These are phyloP conservation scores for Reticulitermes speratus DNA, from an alignment of 1,140 invertebrate species.

Conservation along the genomic window DNA sequence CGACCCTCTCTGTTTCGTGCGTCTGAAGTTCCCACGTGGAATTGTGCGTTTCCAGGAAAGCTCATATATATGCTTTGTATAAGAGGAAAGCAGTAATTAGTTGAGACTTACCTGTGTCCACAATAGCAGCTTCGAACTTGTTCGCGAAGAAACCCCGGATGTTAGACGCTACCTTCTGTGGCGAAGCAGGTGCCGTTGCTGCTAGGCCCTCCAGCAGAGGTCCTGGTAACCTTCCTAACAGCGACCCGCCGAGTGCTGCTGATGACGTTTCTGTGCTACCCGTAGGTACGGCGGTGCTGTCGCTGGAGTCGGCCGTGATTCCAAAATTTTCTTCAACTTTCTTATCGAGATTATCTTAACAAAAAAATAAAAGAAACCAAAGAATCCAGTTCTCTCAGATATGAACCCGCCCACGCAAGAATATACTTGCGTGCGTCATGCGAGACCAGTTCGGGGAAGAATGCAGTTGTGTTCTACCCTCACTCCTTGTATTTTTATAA, in stretches of 20 bases:
- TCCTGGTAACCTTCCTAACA: constrained; percentile 31
- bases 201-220: constrained; percentile 50
- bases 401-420: background rate
- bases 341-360: no score
- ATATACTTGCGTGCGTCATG: no score
- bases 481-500: no score
- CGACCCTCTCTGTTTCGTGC: no score
- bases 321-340: background rate
- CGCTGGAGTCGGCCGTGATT: constrained; percentile 25
- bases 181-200: constrained; percentile 52
- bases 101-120: constrained; percentile 55
- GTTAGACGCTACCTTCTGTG: constrained; percentile 56
- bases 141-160: constrained; percentile 57
- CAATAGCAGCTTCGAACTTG: constrained; percentile 54
- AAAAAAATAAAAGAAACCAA: no score
- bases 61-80: no score
- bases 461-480: no score
- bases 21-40: no score
- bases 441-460: no score
- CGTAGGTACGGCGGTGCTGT: background rate
- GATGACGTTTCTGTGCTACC: no score
- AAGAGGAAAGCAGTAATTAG: no score
- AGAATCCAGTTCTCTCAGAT: background rate
- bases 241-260: background rate
- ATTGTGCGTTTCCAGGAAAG: no score